Percentiles rank a stretch among this genome's conserved stretches.
Evolutionary conservation across 1,140 invertebrate genomes (phyloP).

Genomic region (Apis mellifera): Amel_HAv3.1 CM009931.2:12100001-12100500

Average conservation of each 20-base stretch:
- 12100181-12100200: too few species aligned
- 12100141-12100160: not conserved
- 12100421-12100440: too few species aligned
- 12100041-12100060: not conserved
- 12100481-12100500: too few species aligned
- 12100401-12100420: too few species aligned
- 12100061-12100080: slow-evolving; percentile 32
- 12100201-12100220: not conserved
- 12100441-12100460: too few species aligned
- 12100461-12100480: too few species aligned
- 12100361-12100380: too few species aligned
- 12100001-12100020: not conserved
- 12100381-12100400: too few species aligned
- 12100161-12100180: not conserved
- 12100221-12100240: too few species aligned
- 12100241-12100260: not conserved
- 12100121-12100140: slow-evolving; percentile 18
- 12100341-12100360: too few species aligned
- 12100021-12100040: not conserved
- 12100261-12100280: not conserved
- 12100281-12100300: too few species aligned
- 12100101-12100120: slow-evolving; percentile 13
- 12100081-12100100: slow-evolving; percentile 19
- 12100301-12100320: not conserved
- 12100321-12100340: too few species aligned